Evolutionary conservation across 1,140 invertebrate genomes (phyloP).

Genomic region (Drosophila obscura): DNA sequence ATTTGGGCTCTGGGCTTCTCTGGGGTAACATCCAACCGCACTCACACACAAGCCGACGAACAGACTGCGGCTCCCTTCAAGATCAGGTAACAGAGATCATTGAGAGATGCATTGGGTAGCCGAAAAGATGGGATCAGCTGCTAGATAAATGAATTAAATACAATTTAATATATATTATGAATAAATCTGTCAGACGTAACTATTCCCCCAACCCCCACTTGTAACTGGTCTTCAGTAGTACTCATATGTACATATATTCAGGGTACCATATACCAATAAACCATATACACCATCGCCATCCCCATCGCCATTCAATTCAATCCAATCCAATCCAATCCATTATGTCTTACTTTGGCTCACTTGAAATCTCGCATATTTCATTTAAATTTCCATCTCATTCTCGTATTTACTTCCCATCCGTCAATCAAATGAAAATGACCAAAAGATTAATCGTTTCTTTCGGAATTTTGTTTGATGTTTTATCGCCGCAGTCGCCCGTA

Average conservation of each 20-base stretch:
- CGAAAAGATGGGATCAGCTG: background rate
- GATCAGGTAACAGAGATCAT: constrained; percentile 32
- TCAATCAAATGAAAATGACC: constrained; percentile 83
- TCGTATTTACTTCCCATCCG: constrained; percentile 78
- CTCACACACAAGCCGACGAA: constrained; percentile 10
- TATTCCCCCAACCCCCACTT: too few species aligned
- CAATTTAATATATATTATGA: too few species aligned
- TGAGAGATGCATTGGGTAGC: constrained; percentile 7
- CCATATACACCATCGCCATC: too few species aligned
- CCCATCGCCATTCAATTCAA: background rate
- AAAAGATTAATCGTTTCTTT: constrained; percentile 83
- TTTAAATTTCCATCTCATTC: constrained; percentile 56
- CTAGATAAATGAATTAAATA: background rate
- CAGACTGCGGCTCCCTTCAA: constrained; percentile 32
- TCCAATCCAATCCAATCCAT: constrained; percentile 28
- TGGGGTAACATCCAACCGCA: constrained; percentile 5
- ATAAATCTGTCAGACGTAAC: too few species aligned
- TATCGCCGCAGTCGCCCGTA: constrained; percentile 58
- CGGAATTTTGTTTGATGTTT: constrained; percentile 83
- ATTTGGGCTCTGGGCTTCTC: too few species aligned
- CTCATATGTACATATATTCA: too few species aligned
- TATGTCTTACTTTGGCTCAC: constrained; percentile 37
- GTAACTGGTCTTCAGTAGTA: too few species aligned
- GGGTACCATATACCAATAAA: too few species aligned
- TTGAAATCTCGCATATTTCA: constrained; percentile 48